phyloP scores from a whole-genome alignment of 2,113 vertebrate genomes.

The Alectura lathami region DNA sequence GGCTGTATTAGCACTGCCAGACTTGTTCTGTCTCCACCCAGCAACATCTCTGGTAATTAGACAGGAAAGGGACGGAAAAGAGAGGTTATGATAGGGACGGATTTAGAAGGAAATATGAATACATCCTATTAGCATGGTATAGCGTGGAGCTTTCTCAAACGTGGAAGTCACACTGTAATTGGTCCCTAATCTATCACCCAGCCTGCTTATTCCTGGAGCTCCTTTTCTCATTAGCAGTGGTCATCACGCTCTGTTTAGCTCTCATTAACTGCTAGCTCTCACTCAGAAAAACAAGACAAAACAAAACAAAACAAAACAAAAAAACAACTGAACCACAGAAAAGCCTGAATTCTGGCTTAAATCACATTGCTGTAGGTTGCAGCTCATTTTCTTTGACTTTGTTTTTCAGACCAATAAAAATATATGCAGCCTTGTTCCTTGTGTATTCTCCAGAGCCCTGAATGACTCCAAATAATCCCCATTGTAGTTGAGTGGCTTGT shows the following conservation, averaged over 20 bases:
- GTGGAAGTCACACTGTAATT: slow-evolving; percentile 25
- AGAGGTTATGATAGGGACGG: background rate
- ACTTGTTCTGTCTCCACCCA: background rate
- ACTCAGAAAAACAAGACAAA: no score
- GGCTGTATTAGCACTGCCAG: slow-evolving; percentile 25
- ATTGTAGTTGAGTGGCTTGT: background rate
- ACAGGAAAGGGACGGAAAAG: background rate
- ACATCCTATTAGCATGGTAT: background rate
- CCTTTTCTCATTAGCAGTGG: slow-evolving; percentile 21
- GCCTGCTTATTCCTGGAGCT: slow-evolving; percentile 12
- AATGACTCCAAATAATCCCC: background rate
- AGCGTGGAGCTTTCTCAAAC: background rate
- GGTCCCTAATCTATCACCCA: slow-evolving; percentile 20
- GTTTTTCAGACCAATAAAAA: background rate
- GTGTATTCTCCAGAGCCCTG: background rate
- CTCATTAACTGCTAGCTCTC: slow-evolving; percentile 5
- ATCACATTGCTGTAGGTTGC: background rate
- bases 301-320: no score
- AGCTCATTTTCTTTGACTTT: background rate
- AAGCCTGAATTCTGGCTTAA: background rate
- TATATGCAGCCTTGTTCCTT: background rate
- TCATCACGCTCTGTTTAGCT: slow-evolving; percentile 45
- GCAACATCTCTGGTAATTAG: slow-evolving; percentile 24
- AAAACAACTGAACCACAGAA: background rate
- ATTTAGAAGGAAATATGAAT: background rate